Percentiles rank a stretch among this genome's conserved stretches.
Conservation (phyloP, 1,140 invertebrate genomes). For the Ephestia elutella region DNA sequence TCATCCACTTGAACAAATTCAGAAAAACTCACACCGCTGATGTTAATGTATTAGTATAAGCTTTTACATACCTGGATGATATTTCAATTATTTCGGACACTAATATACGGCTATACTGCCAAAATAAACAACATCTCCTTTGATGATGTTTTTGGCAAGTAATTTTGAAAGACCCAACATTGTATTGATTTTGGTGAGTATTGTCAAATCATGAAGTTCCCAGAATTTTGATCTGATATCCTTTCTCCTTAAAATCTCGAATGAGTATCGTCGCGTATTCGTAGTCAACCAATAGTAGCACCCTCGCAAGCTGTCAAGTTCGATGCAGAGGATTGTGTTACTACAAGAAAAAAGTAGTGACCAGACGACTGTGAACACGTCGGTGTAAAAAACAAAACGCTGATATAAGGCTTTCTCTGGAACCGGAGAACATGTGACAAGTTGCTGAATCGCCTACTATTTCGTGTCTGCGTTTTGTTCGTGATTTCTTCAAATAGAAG, state of each 20-base stretch:
- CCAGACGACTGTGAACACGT: conserved; percentile 8
- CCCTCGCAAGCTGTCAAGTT: conserved; percentile 1
- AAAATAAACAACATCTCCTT: too few relatives aligned
- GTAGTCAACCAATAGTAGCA: neutral
- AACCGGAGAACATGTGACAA: neutral
- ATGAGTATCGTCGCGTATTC: neutral
- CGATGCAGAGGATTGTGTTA: conserved; percentile 9
- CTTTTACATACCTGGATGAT: too few relatives aligned
- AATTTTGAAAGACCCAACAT: too few relatives aligned
- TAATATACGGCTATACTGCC: too few relatives aligned
- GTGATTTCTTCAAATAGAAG: neutral
- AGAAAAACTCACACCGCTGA: conserved; percentile 12
- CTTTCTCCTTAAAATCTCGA: too few relatives aligned
- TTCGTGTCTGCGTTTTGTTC: conserved; percentile 1
- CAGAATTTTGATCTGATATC: too few relatives aligned
- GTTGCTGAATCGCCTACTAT: conserved; percentile 3
- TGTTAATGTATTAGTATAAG: too few relatives aligned
- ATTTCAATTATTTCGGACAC: too few relatives aligned
- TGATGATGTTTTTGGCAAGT: too few relatives aligned
- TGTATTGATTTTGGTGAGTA: too few relatives aligned
- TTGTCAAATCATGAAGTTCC: too few relatives aligned
- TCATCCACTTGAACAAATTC: conserved; percentile 13
- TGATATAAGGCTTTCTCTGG: conserved; percentile 7
- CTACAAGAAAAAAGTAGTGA: conserved; percentile 11
- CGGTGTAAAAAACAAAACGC: conserved; percentile 10